These are phyloP conservation scores for Sylvilagus bachmani DNA, from an alignment of 2,113 vertebrate genomes.

Conservation along the genomic window DNA sequence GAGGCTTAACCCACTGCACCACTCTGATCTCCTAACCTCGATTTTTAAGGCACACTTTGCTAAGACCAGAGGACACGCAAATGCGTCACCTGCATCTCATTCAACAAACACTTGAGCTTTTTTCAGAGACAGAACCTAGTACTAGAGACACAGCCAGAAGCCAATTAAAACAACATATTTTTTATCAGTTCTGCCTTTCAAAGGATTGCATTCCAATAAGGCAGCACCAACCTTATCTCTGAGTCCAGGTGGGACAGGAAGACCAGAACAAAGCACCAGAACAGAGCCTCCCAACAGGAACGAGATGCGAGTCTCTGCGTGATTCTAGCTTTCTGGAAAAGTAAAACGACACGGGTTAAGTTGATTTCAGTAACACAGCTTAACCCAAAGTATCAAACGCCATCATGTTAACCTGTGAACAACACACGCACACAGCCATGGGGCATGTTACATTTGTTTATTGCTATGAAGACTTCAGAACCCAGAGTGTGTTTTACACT, in stretches of 20 bases:
- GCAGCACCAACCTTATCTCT: background rate
- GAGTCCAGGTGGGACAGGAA: background rate
- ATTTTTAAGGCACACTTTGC: background rate
- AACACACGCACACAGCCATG: background rate
- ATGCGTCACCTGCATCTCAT: background rate
- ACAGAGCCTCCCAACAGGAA: background rate
- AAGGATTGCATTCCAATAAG: background rate
- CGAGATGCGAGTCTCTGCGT: rapidly evolving
- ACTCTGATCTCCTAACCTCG: too few relatives aligned
- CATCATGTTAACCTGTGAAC: background rate
- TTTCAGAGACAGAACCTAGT: background rate
- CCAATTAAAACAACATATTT: background rate
- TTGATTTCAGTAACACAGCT: background rate
- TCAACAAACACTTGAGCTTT: background rate
- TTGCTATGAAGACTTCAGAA: background rate
- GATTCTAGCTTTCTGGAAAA: background rate
- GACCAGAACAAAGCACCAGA: background rate
- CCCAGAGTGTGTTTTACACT: background rate
- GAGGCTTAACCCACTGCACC: too few relatives aligned
- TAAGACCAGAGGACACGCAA: background rate
- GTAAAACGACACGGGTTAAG: background rate
- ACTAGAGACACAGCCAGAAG: background rate
- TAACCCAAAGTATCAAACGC: background rate
- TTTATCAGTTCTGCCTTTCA: background rate
- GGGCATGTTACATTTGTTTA: background rate